Evolutionary conservation across 2,797 vertebrate genomes (phyloP).

Genomic region (Tachyglossus aculeatus): DNA sequence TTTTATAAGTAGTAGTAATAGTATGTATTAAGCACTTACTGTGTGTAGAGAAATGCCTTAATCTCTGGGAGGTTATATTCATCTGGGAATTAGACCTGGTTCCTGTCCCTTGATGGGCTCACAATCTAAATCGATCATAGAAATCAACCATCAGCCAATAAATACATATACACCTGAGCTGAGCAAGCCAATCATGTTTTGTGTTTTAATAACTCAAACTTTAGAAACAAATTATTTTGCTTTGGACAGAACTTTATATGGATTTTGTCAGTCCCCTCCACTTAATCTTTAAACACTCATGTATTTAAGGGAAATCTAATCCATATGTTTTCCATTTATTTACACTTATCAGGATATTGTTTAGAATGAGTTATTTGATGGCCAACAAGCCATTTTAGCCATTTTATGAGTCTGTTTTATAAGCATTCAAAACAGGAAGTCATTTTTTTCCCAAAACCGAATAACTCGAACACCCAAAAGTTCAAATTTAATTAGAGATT

Average conservation of each 20-base stretch:
- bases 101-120: too few relatives aligned
- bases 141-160: too few relatives aligned
- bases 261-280: constrained; percentile 54
- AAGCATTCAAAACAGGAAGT: constrained; percentile 25
- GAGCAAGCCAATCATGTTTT: constrained; percentile 42
- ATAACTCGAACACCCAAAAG: constrained; percentile 20
- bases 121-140: too few relatives aligned
- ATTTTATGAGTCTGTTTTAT: constrained; percentile 54
- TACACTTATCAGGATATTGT: constrained; percentile 55
- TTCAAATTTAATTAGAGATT: constrained; percentile 33
- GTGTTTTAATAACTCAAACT: constrained; percentile 49
- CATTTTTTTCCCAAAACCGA: constrained; percentile 28
- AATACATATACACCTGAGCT: constrained; percentile 31
- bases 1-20: too few relatives aligned
- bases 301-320: constrained; percentile 58
- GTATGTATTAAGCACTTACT: too few relatives aligned
- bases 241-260: constrained; percentile 53
- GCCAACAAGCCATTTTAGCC: constrained; percentile 49
- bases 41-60: too few relatives aligned
- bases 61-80: too few relatives aligned
- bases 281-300: constrained; percentile 56
- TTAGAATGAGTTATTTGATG: constrained; percentile 60
- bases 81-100: too few relatives aligned
- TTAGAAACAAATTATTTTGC: constrained; percentile 60
- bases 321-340: constrained; percentile 66